Evolutionary conservation across 1,140 invertebrate species (phyloP), one percentile per base, ranked within the genome.

Genomic region (Agrypnia vestita): DNA sequence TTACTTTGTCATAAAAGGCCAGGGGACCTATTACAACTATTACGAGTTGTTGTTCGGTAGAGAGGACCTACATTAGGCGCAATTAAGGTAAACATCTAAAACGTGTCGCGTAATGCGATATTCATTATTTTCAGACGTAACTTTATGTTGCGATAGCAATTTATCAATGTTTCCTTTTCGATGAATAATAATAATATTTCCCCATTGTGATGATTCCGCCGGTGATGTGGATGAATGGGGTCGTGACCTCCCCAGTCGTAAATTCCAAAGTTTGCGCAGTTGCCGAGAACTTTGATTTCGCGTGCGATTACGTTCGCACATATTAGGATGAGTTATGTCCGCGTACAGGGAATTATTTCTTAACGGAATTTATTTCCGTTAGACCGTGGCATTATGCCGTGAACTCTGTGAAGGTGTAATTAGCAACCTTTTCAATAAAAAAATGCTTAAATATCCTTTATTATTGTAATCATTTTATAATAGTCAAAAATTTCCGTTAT

Each of bases 301-400:
- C 61, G 13, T 64, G 35, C 61, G 61, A 64, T 64, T 64, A 64
- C 61, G 61, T 25, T 25, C 35, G 61, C 35, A 25, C 49, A 12
- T n/a, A 35, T 35, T 35, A 6, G 8, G 35, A 8, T 64, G 61
- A 64, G 35, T 64, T 13, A 64, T 64, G 61, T 64, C n/a, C 13
- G 11, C 35, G 25, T 51, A 51, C n/a, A 51, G 8, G 0, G 25
- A 21, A 17, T 25, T 6, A 64, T 3, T 64, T 64, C 13, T 44
- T 25, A n/a, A 3, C 11, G 11, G 1, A 51, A 9, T 13, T 13
- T 51, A 51, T 51, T 51, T 51, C 3, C 49, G 49, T 51, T 51
- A 8, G 49, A 1, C 11, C 6, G 25, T 35, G 25, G 25, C 1
- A 35, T 35, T 35, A 35, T 35, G 1, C 25, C 6, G 25, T 35